phyloP scores from a whole-genome alignment of 2,797 vertebrate genomes.

The Malacoctenus gilli region DNA sequence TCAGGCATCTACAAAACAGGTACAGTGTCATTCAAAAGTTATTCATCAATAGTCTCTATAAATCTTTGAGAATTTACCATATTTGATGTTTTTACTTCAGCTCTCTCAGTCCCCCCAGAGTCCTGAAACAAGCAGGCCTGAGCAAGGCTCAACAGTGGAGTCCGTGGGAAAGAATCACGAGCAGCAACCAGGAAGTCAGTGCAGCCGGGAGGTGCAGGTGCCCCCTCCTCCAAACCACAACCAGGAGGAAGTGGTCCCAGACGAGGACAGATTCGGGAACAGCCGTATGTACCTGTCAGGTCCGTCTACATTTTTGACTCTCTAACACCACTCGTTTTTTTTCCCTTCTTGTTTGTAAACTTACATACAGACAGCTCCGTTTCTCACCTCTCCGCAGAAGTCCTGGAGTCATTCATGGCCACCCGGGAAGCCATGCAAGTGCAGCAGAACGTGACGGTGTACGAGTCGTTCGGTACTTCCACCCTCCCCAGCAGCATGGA shows the following conservation, averaged over 20 bases:
- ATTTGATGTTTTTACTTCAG: constrained; percentile 46
- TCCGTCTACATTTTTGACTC: constrained; percentile 64
- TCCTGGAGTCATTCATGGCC: constrained; percentile 85
- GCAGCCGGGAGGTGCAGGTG: constrained; percentile 66
- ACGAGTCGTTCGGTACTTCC: constrained; percentile 85
- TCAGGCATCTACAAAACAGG: constrained; percentile 74
- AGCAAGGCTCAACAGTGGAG: constrained; percentile 60
- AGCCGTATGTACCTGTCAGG: constrained; percentile 84
- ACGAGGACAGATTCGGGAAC: constrained; percentile 79
- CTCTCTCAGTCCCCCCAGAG: constrained; percentile 68
- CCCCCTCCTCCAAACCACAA: constrained; percentile 78
- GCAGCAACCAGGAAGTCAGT: constrained; percentile 54
- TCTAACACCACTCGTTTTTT: too few species aligned
- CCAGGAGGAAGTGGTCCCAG: constrained; percentile 76
- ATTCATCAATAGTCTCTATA: too few species aligned
- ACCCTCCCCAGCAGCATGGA: constrained; percentile 81
- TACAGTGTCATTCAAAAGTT: constrained; percentile 36
- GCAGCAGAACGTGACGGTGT: constrained; percentile 84
- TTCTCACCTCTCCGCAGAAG: constrained; percentile 67
- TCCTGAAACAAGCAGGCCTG: constrained; percentile 69
- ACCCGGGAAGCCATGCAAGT: constrained; percentile 85
- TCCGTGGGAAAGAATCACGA: constrained; percentile 60
- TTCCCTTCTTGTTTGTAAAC: too few species aligned
- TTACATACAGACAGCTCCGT: background rate
- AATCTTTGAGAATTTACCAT: too few species aligned